Conservation (phyloP, 2,113 vertebrate species). For the Mystacornis crossleyi region DNA sequence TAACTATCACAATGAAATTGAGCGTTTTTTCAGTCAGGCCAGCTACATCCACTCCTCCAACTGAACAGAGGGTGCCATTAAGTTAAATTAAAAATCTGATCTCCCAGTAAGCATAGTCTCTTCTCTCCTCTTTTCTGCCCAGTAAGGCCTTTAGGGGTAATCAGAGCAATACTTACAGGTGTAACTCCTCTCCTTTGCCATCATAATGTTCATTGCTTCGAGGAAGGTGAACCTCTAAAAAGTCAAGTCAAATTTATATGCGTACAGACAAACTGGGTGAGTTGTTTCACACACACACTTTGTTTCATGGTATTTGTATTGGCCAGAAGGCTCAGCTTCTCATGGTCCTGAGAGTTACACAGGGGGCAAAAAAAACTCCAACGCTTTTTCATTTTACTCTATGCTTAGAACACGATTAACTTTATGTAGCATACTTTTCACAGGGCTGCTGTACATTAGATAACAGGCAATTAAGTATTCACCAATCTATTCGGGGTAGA, state of each 20-base stretch:
- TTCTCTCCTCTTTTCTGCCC: background rate
- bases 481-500: background rate
- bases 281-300: background rate
- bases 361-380: background rate
- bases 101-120: background rate
- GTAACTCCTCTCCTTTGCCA: background rate
- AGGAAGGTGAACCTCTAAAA: background rate
- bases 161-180: background rate
- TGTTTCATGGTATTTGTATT: background rate
- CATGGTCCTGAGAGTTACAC: background rate
- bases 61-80: background rate
- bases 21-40: background rate
- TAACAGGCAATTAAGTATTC: background rate
- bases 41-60: background rate
- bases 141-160: background rate
- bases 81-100: background rate
- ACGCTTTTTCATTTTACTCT: fast-evolving
- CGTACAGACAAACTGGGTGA: background rate
- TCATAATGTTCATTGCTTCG: background rate
- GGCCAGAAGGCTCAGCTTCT: background rate
- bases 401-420: background rate
- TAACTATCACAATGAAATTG: background rate
- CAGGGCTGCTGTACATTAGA: background rate
- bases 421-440: background rate
- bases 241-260: background rate